A percentile compares a stretch with the other conserved stretches of the same genome.
These are phyloP conservation scores for Brachyalestes nurse DNA, from an alignment of 2,797 vertebrate genomes.

Conservation along the genomic window DNA sequence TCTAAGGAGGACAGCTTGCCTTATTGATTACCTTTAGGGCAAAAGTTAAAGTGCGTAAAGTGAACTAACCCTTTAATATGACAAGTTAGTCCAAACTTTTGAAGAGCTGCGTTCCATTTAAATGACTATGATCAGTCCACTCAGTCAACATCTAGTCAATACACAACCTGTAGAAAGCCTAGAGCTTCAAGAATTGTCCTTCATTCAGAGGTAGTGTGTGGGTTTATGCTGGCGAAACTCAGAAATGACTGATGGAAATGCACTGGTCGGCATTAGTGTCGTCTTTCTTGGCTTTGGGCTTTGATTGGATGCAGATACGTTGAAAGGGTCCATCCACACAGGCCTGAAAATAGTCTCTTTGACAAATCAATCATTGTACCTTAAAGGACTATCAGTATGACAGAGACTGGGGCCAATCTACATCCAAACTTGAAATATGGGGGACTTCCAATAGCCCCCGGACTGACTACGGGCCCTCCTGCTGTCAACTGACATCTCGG, in stretches of 20 bases:
- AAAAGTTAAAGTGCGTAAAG: too few relatives aligned
- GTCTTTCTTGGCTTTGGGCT: slow-evolving; percentile 1
- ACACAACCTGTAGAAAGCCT: not conserved
- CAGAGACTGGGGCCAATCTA: not conserved
- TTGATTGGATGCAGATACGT: slow-evolving; percentile 11
- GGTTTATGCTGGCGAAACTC: too few relatives aligned
- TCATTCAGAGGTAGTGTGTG: not conserved
- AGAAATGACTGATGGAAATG: not conserved
- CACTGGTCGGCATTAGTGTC: slow-evolving; percentile 1
- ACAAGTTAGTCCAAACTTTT: not conserved
- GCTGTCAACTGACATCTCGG: not conserved
- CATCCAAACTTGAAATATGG: not conserved
- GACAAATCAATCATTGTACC: slow-evolving; percentile 9
- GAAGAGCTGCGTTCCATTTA: not conserved
- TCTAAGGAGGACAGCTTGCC: too few relatives aligned
- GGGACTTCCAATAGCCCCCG: slow-evolving; percentile 7
- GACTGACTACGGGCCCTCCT: not conserved
- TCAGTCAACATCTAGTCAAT: slow-evolving; percentile 28
- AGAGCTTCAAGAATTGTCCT: not conserved
- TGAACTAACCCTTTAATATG: not conserved
- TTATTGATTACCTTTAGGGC: too few relatives aligned
- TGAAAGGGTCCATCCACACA: not conserved
- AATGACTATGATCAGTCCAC: not conserved
- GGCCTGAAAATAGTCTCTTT: not conserved
- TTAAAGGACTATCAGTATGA: not conserved